phyloP scores from a whole-genome alignment of 2,888 invertebrate species.

The Creontiades dilutus region DNA sequence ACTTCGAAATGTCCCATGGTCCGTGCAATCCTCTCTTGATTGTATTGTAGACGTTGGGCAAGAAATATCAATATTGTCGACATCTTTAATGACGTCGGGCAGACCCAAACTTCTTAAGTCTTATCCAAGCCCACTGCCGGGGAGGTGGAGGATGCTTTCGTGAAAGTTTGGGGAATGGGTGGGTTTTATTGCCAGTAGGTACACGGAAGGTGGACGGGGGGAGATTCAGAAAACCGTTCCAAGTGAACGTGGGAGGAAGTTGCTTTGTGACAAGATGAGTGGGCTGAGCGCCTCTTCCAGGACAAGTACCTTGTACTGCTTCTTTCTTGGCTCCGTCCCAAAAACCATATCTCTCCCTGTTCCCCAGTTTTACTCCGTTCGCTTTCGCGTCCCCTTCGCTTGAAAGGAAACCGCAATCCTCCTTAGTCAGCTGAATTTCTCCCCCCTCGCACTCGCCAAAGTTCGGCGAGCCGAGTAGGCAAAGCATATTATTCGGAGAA shows the following conservation, averaged over 20 bases:
- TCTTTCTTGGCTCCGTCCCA: slow-evolving; percentile 61
- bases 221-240: slow-evolving; percentile 2
- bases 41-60: too few species aligned
- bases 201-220: background rate
- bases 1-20: too few species aligned
- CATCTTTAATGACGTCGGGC: too few species aligned
- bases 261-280: slow-evolving; percentile 30
- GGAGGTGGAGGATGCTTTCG: too few species aligned
- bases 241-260: slow-evolving; percentile 6
- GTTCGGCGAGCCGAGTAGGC: slow-evolving; percentile 28
- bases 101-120: too few species aligned
- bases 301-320: slow-evolving; percentile 28
- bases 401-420: slow-evolving; percentile 18
- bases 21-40: too few species aligned
- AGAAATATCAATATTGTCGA: too few species aligned
- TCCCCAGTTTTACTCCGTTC: background rate
- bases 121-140: too few species aligned
- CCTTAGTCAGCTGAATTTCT: slow-evolving; percentile 52
- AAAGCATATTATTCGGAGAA: slow-evolving; percentile 37
- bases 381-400: background rate
- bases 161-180: too few species aligned
- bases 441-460: background rate
- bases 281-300: background rate
- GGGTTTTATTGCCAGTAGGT: too few species aligned
- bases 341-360: slow-evolving; percentile 56